Evolutionary conservation across 2,888 invertebrate species (phyloP).

Genomic region (Agelastica alni): DNA sequence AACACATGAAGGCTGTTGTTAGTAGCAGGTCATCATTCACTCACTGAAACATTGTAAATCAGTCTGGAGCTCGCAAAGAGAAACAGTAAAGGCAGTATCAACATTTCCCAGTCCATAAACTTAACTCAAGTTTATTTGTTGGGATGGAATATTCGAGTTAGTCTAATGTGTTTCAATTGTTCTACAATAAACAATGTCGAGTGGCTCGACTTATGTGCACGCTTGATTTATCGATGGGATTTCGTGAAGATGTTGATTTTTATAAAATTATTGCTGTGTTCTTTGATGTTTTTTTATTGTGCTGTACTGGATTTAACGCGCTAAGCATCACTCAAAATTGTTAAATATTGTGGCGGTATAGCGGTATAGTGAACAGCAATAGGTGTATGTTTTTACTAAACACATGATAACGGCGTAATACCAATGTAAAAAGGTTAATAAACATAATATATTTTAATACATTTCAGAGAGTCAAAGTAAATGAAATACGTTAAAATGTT

Average conservation of each 20-base stretch:
- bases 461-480: too few species aligned
- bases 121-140: slow-evolving; percentile 52
- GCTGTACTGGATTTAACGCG: too few species aligned
- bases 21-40: slow-evolving; percentile 55
- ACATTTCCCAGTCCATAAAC: slow-evolving; percentile 56
- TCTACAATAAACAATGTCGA: slow-evolving; percentile 52
- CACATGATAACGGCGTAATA: too few species aligned
- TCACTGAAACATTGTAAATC: slow-evolving; percentile 53
- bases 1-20: slow-evolving; percentile 57
- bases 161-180: slow-evolving; percentile 55
- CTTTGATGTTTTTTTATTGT: too few species aligned
- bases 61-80: slow-evolving; percentile 39
- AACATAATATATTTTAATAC: too few species aligned
- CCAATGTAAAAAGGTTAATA: too few species aligned
- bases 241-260: not conserved
- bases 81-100: slow-evolving; percentile 41
- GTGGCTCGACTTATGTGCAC: slow-evolving; percentile 35
- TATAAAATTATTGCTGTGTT: not conserved
- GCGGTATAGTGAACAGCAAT: too few species aligned
- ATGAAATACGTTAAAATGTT: too few species aligned
- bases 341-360: too few species aligned
- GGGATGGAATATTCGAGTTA: slow-evolving; percentile 50
- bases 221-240: slow-evolving; percentile 30
- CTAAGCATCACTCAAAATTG: too few species aligned
- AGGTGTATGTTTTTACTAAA: too few species aligned